Evolutionary conservation across 1,140 invertebrate species (phyloP), one percentile per base, ranked within the genome.

Genomic region (Trichonephila inaurata): DNA sequence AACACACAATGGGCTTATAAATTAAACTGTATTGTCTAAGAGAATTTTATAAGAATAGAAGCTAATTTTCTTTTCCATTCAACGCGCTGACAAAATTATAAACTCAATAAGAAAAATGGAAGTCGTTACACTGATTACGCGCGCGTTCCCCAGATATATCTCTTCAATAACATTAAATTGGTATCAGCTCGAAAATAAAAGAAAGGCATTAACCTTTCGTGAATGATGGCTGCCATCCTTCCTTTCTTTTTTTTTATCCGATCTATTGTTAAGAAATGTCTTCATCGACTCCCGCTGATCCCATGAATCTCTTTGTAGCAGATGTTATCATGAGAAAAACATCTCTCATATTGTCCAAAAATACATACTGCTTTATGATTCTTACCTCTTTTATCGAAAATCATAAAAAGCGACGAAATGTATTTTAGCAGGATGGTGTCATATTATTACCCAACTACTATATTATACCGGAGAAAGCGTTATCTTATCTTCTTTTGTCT

Each of bases 301-400:
- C n/a, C 77, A 40, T 82, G 77, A 82, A 82, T 82, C 77, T 51
- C 44, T 82, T 82, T 82, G 77, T 82, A 82, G 44, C 44, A 51
- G 28, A 82, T 82, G 33, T 82, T 82, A 82, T 82, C 77, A 82
- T 82, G 33, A 82, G 33, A 28, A 82, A 33, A 44, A 82, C 44
- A 82, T 82, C 40, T 82, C 77, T 82, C 77, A 69, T 69, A 24
- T 69, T 21, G 14, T 24, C 66, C 24, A n/a, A 69, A 69, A 69
- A 69, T 69, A 69, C 66, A 69, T 28, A 69, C 66, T 24, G n/a
- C 66, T 51, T 51, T 51, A 51, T 51, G 51, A 51, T 51, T 51
- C 10, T 12, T 51, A 12, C 51, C 51, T 51, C 51, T 69, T 69
- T 69, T 69, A 69, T 69, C 66, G 66, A 21, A 69, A 69, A 69